Evolutionary conservation across 2,888 invertebrate genomes (phyloP), one percentile per base, ranked within the genome.

Genomic region (Dicycla oo): DNA sequence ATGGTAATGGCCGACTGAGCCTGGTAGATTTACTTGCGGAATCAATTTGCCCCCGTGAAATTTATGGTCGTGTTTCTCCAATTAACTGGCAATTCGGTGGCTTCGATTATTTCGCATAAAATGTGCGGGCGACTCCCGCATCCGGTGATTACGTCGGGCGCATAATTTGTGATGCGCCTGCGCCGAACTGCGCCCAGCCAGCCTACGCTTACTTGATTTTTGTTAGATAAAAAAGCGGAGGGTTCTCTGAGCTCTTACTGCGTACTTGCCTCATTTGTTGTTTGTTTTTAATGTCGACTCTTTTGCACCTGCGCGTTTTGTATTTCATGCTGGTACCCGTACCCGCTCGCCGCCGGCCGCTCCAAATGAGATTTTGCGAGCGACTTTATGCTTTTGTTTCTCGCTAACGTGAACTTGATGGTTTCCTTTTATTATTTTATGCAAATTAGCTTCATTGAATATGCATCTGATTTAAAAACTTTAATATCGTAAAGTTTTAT

Each of bases 1-100:
- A 94, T 94, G 94, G 89, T 93, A 94, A 94, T 95, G 86, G 78
- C 80, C 83, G 84, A 80, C 79, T 81, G 90, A 87, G 87, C 86
- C 89, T 88, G 87, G 88, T 88, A 87, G 86, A 90, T 88, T 89
- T 86, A 88, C 89, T 90, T 86, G 91, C 88, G 87, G 91, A 94
- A 93, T 95, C 94, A 95, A 95, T 95, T 95, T 94, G 92, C 93
- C 88, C 88, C 89, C 87, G 89, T 87, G 89, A 93, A 91, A 94
- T 95, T 95, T 95, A 95, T 93, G 92, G 89, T 89, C 93, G 88
- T 94, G 95, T 94, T 93, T 91, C 92, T 88, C 92, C 95, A 95
- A 96, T 96, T 95, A 96, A 94, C 95, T 93, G 94, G 92, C 94
- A 94, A 95, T 95, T 95, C 95, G 94, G 95, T 95, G 94, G 95